These are phyloP conservation scores for Epizoanthus illoricatus DNA, from an alignment of 92 coral and sea anemone species.

Conservation along the genomic window DNA sequence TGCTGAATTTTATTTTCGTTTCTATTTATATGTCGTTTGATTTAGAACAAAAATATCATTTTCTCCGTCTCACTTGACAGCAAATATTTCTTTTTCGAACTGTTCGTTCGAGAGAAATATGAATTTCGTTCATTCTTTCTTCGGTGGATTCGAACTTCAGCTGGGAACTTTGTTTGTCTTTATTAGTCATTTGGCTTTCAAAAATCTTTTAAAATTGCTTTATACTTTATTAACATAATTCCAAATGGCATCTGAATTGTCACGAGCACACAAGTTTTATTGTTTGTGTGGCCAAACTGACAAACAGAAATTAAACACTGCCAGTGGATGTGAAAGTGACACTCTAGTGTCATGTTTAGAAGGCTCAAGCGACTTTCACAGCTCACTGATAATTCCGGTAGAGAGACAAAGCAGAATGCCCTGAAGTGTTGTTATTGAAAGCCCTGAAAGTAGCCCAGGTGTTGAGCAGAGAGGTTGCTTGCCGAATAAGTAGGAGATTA, in stretches of 20 bases:
- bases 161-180: constrained; percentile 17
- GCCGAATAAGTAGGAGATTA: too few species aligned
- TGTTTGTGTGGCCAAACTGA: too few species aligned
- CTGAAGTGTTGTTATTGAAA: too few species aligned
- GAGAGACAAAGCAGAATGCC: too few species aligned
- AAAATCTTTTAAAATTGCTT: background rate
- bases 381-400: too few species aligned
- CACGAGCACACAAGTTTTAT: too few species aligned
- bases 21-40: background rate
- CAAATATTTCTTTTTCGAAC: background rate
- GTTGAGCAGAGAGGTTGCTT: too few species aligned
- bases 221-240: constrained; percentile 10
- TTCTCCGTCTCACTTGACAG: background rate
- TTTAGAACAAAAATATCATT: background rate
- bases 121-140: background rate
- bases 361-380: too few species aligned
- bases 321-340: too few species aligned
- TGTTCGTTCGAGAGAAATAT: background rate
- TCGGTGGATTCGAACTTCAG: background rate
- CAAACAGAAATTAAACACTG: too few species aligned
- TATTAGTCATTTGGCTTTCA: background rate
- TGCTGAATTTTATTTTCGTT: background rate
- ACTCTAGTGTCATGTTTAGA: too few species aligned
- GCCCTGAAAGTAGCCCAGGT: too few species aligned
- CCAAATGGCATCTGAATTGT: background rate